Base-by-base conservation (phyloP, 2,797 vertebrate genomes). In the Distichodus sexfasciatus region DNA sequence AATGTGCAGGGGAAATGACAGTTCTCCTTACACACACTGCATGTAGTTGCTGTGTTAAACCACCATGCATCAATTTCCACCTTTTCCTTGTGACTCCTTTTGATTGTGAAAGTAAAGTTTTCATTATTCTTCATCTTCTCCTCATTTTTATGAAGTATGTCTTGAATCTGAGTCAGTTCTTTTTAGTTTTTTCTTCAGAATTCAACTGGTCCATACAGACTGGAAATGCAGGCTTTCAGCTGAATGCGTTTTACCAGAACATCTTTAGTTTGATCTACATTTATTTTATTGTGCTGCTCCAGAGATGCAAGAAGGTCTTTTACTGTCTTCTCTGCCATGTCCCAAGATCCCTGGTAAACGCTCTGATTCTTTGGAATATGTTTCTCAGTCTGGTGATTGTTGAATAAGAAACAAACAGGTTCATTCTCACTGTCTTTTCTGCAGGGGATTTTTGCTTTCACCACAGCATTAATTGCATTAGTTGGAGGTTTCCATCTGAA, bases 361-460 rank as follows among this genome's bases (percentile, higher is more conserved):
- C 5, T 2, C 48, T 51, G 24, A 51, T 29, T n/a, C 9, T 51
- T 19, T 19, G 1, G 3, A 15, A 17, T 19, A 1, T 19, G 8
- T 46, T 46, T 10, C 14, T 61, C 31, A 11, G 63, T 12, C 15
- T 62, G 48, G 1, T 29, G 17, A 21, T 76, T 75, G 35, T 79
- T 74, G 48, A 79, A 79, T 33, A 51, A 28, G 50, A 76, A 79
- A 43, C 58, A 9, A 36, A 67, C 4, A 23, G 53, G 66, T 10
- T 57, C 11, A 3, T 54, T 54, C 0, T 26, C 15, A 1, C 36
- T 1, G 48, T 75, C 65, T 15, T 26, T 62, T 21, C 26, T 17
- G 40, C 60, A 76, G 24, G 61, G 48, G 10, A 79, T 35, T 15
- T 36, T 36, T 19, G 35, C 48, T 40, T 44, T 28, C 0, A 53